Percentiles rank a stretch among this genome's conserved stretches.
Conservation (phyloP, 2,113 vertebrate genomes). For the Eleginops maclovinus region DNA sequence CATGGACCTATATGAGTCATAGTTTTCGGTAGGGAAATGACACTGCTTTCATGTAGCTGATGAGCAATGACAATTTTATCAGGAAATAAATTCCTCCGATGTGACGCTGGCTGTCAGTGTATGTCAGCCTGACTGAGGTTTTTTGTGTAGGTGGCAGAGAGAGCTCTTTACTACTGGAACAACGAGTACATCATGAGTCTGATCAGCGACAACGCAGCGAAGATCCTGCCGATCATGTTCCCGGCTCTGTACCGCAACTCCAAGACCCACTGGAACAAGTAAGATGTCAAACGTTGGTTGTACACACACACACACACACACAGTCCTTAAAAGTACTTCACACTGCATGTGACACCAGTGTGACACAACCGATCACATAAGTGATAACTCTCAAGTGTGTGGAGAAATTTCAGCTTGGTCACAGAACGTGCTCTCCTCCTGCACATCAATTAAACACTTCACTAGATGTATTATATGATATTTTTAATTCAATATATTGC, state of each 20-base stretch:
- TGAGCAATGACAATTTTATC: too few species aligned
- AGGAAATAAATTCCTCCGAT: too few species aligned
- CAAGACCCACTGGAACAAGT: conserved; percentile 99
- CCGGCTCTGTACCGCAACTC: conserved; percentile 98
- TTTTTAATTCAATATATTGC: too few species aligned
- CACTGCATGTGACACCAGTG: conserved; percentile 14
- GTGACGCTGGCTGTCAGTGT: too few species aligned
- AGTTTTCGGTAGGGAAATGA: too few species aligned
- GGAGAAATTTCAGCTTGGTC: not conserved
- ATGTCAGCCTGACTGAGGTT: too few species aligned
- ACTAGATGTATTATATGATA: not conserved
- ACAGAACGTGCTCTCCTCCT: conserved; percentile 12
- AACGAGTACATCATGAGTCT: conserved; percentile 99
- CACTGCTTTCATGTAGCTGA: too few species aligned
- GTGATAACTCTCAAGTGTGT: conserved; percentile 7
- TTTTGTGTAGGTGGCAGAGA: conserved; percentile 89
- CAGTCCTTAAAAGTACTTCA: not conserved
- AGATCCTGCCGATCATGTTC: conserved; percentile 99
- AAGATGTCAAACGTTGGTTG: conserved; percentile 60
- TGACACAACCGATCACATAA: conserved; percentile 18
- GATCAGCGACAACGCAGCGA: conserved; percentile 97
- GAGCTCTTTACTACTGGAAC: conserved; percentile 96
- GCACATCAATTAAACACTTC: not conserved
- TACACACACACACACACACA: not conserved
- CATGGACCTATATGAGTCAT: too few species aligned